phyloP scores from a whole-genome alignment of 2,797 vertebrate species.

The Melanotaenia parkinsoni region DNA sequence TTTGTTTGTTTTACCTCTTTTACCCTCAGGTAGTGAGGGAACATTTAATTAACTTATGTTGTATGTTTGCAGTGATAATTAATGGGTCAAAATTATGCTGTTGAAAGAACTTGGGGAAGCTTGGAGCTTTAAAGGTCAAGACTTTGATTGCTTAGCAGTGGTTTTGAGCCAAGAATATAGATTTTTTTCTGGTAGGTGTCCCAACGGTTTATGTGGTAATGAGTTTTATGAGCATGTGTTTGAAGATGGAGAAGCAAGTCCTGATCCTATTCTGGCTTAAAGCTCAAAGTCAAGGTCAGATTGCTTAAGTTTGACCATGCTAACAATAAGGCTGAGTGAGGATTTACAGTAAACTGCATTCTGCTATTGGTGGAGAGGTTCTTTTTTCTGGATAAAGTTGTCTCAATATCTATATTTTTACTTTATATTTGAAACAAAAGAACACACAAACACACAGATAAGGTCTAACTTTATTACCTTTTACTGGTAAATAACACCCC shows the following conservation, averaged over 20 bases:
- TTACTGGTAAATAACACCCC: not conserved
- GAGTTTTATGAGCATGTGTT: conserved; percentile 35
- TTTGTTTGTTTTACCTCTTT: conserved; percentile 21
- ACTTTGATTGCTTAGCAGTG: conserved; percentile 36
- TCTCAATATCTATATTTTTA: not conserved
- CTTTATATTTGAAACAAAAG: not conserved
- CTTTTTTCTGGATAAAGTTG: not conserved
- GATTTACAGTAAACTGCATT: not conserved
- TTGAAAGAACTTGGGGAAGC: conserved; percentile 13
- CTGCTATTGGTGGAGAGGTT: not conserved
- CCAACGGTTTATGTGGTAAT: conserved; percentile 26
- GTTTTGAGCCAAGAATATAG: conserved; percentile 27
- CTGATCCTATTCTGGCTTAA: conserved; percentile 6
- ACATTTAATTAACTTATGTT: conserved; percentile 34
- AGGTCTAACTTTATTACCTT: not conserved
- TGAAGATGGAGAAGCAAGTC: conserved; percentile 19
- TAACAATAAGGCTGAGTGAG: not conserved
- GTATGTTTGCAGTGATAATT: conserved; percentile 35
- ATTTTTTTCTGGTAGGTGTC: conserved; percentile 28
- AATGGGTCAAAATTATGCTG: conserved; percentile 11
- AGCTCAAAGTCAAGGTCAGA: conserved; percentile 25
- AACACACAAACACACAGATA: not conserved
- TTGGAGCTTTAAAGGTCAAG: conserved; percentile 45
- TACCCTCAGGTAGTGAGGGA: not conserved
- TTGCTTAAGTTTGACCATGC: conserved; percentile 3